Base-by-base conservation (phyloP, 2,113 vertebrate genomes). In the Tragelaphus scriptus region DNA sequence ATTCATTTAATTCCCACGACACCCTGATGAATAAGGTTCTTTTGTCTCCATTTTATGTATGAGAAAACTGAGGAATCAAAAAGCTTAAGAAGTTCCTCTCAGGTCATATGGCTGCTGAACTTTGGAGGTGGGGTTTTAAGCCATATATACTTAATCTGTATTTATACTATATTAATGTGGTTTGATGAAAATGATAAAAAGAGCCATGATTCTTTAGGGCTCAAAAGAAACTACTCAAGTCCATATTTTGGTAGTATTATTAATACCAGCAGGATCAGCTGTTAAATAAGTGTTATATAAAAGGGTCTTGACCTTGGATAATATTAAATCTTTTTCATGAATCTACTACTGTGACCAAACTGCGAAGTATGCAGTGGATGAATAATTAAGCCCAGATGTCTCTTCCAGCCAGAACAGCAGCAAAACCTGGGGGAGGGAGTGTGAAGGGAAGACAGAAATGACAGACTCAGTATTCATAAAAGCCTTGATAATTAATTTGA, bases 351-450 rank as follows among this genome's bases (percentile, higher is more conserved):
- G 53, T 96, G 96, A 96, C 97, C 95, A 93, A 98, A 93, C 75
- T 97, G 47, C 75, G 92, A 96, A 98, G 97, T 97, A 94, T n/a
- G 49, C 47, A 89, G n/a, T 79, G 51, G 68, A 94, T 98, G 12
- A 98, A 96, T 98, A 98, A 98, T 98, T 98, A 97, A 98, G 98
- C 98, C 88, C 95, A 98, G 96, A 95, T 97, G 95, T 97, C 63
- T 95, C 95, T 97, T 97, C 63, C 7, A 5, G 81, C 95, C 95
- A 92, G 89, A 95, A 85, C 40, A 98, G 92, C 40, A n/a, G 59
- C 61, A 97, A 93, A 97, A 85, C 6, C 51, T 91, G 15, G 53
- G 93, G 40, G 21, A 25, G 23, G 49, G 3, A 40, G 21, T 12
- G 9, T 40, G 26, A 40, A 85, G 7, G 49, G 58, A 26, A 85